Evolutionary conservation across 2,888 invertebrate species (phyloP).

Genomic region (Stenodera caucasica): DNA sequence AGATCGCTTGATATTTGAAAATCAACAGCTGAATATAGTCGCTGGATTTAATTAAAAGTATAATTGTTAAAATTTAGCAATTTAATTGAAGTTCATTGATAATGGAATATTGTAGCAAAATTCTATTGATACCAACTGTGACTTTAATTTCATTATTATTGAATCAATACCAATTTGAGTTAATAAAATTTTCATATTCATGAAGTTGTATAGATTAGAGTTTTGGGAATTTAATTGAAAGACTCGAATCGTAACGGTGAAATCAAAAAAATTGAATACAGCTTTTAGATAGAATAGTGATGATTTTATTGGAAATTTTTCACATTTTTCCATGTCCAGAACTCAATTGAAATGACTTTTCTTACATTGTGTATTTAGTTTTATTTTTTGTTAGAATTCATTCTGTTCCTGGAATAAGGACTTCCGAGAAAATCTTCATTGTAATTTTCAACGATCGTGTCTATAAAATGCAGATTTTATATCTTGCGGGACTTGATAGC

Average conservation of each 20-base stretch:
- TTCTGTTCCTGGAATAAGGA: too few species aligned
- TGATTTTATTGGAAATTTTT: too few species aligned
- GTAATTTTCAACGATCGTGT: neutral
- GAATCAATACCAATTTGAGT: neutral
- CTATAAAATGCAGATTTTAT: neutral
- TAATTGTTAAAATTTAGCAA: neutral
- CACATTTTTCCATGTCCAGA: too few species aligned
- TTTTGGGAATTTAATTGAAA: too few species aligned
- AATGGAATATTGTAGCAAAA: neutral
- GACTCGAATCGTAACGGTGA: too few species aligned
- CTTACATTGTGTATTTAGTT: too few species aligned
- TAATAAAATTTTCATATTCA: neutral
- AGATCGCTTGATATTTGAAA: slow-evolving; percentile 78
- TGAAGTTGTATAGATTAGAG: too few species aligned
- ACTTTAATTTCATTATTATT: neutral
- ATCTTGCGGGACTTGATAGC: neutral
- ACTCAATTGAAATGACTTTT: too few species aligned
- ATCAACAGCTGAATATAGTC: slow-evolving; percentile 76
- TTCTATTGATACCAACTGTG: neutral
- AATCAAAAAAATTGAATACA: too few species aligned
- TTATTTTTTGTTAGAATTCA: too few species aligned
- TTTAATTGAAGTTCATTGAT: neutral
- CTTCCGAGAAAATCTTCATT: neutral
- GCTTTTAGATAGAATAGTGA: too few species aligned
- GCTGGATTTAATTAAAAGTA: slow-evolving; percentile 56